phyloP scores from a whole-genome alignment of 1,140 invertebrate genomes.

The Hermatobates lingyangjiaoensis region DNA sequence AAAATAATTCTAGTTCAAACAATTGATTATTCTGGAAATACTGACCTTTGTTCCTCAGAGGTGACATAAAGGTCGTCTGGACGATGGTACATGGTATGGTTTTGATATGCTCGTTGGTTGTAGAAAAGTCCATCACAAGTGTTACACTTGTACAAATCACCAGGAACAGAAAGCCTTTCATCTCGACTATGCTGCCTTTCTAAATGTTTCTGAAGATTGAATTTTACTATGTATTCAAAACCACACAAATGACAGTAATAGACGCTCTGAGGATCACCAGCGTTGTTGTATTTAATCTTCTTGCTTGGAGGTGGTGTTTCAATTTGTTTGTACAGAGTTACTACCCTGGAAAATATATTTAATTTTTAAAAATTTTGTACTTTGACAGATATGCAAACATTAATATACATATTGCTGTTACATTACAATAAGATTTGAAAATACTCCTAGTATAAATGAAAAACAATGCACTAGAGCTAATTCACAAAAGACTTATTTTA shows the following conservation, averaged over 20 bases:
- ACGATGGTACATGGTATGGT: slow-evolving; percentile 40
- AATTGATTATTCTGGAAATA: not conserved
- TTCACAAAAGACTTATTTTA: too few species aligned
- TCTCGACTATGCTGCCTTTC: slow-evolving; percentile 34
- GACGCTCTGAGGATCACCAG: slow-evolving; percentile 33
- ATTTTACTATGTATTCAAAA: slow-evolving; percentile 43
- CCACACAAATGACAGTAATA: slow-evolving; percentile 49
- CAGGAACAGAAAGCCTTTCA: slow-evolving; percentile 30
- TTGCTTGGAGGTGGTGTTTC: slow-evolving; percentile 34
- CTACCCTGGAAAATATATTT: slow-evolving; percentile 27
- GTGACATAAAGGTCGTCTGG: slow-evolving; percentile 40
- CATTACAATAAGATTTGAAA: too few species aligned
- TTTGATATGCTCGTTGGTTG: slow-evolving; percentile 40
- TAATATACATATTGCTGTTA: too few species aligned
- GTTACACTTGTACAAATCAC: slow-evolving; percentile 37
- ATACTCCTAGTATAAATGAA: too few species aligned
- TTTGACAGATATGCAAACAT: too few species aligned
- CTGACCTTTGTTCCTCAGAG: slow-evolving; percentile 35
- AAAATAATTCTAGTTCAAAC: too few species aligned
- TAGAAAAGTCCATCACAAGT: slow-evolving; percentile 44
- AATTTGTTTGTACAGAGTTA: slow-evolving; percentile 29
- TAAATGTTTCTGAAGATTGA: slow-evolving; percentile 44
- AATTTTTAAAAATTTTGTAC: slow-evolving; percentile 4
- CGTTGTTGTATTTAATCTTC: slow-evolving; percentile 35
- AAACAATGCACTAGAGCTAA: too few species aligned